Evolutionary conservation across 2,888 invertebrate species (phyloP), one percentile per base, ranked within the genome.

Genomic region (Monoplex corrugatus): DNA sequence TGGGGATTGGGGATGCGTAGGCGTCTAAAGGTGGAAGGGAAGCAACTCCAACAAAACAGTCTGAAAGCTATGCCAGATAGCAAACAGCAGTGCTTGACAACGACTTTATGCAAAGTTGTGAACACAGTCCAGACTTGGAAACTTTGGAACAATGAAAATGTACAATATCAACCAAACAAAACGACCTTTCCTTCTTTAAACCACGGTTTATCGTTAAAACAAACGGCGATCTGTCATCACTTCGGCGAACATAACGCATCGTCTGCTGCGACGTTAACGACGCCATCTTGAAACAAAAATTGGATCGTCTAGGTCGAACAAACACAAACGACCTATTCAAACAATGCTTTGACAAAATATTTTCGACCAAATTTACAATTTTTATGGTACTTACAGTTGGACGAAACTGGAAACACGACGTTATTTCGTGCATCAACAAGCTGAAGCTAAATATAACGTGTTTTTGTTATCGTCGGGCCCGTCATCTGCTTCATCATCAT

Each of bases 401-500:
- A 35, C 2, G 84, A 57, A 32, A 23, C 19, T 0, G n/a, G 19
- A 38, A 35, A 38, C 28, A 38, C 2, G 57, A n/a, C 6, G 38
- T 16, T 38, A 3, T 57, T 13, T 5, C 35, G 35, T 2, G 19
- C 50, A 19, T 5, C 2, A 28, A 38, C 23, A 84, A 57, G 38
- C 5, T 35, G 57, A 84, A 82, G 45, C 50, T 32, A 23, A 57
- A 84, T 23, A 3, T 35, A 1, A 35, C 3, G n/a, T 45, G 35
- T 35, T 50, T 50, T 38, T 32, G 84, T 57, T 84, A 57, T 84
- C 84, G 44, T 84, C 84, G 50, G n/a, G 84, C 50, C 23, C 40
- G 57, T 87, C 87, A 50, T 87, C 87, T 63, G 38, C 80, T n/a
- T 63, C 44, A 87, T 82, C 32, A 87, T 87, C 87, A 82, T 87